A percentile compares a stretch with the other conserved stretches of the same genome.
phyloP scores from a whole-genome alignment of 2,797 vertebrate species.

The Epinephelus coioides region DNA sequence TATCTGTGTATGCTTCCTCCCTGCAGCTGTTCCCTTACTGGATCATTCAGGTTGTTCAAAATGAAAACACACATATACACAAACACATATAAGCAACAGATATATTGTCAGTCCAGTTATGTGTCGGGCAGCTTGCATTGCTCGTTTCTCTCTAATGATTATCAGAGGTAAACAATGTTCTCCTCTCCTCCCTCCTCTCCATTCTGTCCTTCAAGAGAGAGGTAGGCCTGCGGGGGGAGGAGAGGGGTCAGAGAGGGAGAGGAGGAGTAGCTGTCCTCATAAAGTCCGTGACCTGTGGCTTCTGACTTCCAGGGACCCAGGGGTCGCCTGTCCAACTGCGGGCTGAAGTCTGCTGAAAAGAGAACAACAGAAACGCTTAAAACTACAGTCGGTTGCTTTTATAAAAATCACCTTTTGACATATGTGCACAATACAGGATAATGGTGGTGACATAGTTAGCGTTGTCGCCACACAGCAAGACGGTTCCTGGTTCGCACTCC shows the following conservation, averaged over 20 bases:
- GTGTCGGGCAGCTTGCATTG: conserved; percentile 28
- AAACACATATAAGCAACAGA: conserved; percentile 40
- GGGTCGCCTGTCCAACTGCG: conserved; percentile 48
- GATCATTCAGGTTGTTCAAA: conserved; percentile 30
- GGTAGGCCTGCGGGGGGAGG: conserved; percentile 74
- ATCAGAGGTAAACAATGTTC: conserved; percentile 85
- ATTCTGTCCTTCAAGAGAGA: conserved; percentile 79
- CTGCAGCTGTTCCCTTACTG: conserved; percentile 24
- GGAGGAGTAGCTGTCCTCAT: conserved; percentile 66
- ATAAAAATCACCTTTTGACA: no score
- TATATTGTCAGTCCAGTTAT: conserved; percentile 44
- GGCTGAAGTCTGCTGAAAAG: conserved; percentile 65
- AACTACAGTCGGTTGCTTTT: no score
- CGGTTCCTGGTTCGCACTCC: no score
- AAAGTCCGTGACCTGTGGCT: conserved; percentile 66
- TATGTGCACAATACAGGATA: no score
- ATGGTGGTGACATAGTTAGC: no score
- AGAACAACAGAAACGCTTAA: conserved; percentile 21
- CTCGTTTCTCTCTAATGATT: background rate
- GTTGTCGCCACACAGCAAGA: no score
- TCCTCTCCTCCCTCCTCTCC: conserved; percentile 84
- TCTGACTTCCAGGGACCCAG: conserved; percentile 70
- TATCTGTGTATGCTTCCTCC: conserved; percentile 24
- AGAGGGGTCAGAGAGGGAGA: conserved; percentile 75
- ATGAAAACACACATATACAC: conserved; percentile 24